phyloP scores from a whole-genome alignment of 1,140 invertebrate genomes.

The Cheumatopsyche charites region DNA sequence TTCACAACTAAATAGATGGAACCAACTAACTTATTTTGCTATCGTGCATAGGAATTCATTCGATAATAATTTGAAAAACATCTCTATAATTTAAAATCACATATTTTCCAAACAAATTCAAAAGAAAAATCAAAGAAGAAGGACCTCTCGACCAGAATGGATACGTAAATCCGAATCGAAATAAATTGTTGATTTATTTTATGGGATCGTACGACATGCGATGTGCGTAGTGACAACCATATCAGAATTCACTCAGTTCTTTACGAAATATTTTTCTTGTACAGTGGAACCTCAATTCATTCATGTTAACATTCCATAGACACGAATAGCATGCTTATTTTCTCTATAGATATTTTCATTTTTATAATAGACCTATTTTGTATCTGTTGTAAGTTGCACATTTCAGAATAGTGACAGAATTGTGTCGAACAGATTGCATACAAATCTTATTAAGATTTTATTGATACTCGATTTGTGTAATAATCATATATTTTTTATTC shows the following conservation, averaged over 20 bases:
- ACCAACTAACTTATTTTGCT: too few relatives aligned
- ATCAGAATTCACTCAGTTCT: background rate
- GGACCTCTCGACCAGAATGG: constrained; percentile 19
- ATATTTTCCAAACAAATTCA: background rate
- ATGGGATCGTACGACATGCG: constrained; percentile 23
- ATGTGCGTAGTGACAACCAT: constrained; percentile 8
- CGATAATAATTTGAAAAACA: too few relatives aligned
- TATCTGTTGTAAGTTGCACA: background rate
- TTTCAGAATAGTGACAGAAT: background rate
- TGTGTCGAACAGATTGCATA: too few relatives aligned
- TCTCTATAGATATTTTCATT: too few relatives aligned
- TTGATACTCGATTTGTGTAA: too few relatives aligned
- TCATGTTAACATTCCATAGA: background rate
- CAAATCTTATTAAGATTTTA: too few relatives aligned
- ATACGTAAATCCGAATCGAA: background rate
- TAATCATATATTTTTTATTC: too few relatives aligned
- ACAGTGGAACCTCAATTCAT: background rate
- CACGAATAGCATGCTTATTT: background rate
- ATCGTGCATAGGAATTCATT: too few relatives aligned
- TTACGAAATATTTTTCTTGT: background rate
- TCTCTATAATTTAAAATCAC: background rate
- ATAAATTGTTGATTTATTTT: constrained; percentile 26
- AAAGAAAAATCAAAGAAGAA: background rate
- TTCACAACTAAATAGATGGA: too few relatives aligned
- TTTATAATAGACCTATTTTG: too few relatives aligned